phyloP scores from a whole-genome alignment of 2,797 vertebrate species.

The Eurystomus glaucurus region DNA sequence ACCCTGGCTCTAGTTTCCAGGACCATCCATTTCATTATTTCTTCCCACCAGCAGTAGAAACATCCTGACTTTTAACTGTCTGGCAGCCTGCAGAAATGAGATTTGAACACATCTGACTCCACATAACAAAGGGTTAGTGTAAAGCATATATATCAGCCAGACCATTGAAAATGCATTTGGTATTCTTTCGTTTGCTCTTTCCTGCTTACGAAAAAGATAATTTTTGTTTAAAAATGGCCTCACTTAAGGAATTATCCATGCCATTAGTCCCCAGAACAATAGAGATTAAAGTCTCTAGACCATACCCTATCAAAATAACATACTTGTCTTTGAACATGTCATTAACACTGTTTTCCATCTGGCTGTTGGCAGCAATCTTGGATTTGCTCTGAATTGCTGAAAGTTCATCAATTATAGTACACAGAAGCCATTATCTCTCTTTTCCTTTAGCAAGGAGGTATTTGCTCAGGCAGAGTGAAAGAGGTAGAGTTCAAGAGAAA shows the following conservation, averaged over 20 bases:
- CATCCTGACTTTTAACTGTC: neutral
- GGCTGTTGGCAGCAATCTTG: conserved; percentile 73
- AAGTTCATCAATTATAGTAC: conserved; percentile 76
- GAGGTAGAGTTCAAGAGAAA: conserved; percentile 22
- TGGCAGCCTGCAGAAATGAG: conserved; percentile 38
- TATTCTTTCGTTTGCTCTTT: conserved; percentile 53
- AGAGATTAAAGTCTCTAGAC: conserved; percentile 75
- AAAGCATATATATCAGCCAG: conserved; percentile 41
- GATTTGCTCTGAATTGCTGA: conserved; percentile 69
- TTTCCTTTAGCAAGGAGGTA: conserved; percentile 29
- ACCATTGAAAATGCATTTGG: conserved; percentile 61
- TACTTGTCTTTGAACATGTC: conserved; percentile 78
- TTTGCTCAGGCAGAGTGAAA: conserved; percentile 31
- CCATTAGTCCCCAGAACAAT: conserved; percentile 74
- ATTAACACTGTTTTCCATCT: conserved; percentile 79
- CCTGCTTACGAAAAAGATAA: conserved; percentile 70
- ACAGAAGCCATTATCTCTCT: conserved; percentile 75
- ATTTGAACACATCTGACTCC: conserved; percentile 55
- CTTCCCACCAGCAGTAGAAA: neutral
- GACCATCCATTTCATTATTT: neutral
- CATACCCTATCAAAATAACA: conserved; percentile 75
- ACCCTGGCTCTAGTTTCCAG: neutral
- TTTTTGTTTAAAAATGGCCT: conserved; percentile 73
- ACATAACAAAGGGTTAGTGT: conserved; percentile 10
- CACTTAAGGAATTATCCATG: conserved; percentile 70